Evolutionary conservation across 1,140 invertebrate species (phyloP), one percentile per base, ranked within the genome.

Genomic region (Spodoptera frugiperda): DNA sequence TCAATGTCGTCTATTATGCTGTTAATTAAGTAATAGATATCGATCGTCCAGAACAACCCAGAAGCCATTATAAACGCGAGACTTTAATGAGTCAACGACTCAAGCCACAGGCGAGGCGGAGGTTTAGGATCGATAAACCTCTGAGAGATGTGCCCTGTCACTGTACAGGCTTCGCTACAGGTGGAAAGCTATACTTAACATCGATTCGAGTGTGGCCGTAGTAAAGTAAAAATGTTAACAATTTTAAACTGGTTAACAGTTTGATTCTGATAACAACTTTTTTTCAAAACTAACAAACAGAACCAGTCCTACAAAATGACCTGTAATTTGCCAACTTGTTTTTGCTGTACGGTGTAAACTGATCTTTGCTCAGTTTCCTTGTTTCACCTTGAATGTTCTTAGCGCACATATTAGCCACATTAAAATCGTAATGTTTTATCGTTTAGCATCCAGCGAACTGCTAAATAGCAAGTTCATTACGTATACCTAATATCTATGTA

Each of bases 11-110:
- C 9, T 39, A 39, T 39, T 39, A 39, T 39, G 33, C 33, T 30
- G 21, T 57, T 57, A 59, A 59, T 59, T 59, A 59, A 59, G 55
- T 59, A 59, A 59, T 59, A n/a, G n/a, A 25, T 59, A 59, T 61
- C n/a, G 33, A 61, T 15, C 57, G 57, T 10, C 30, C 33, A 39
- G 33, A 39, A 39, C 33, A 39, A 8, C 33, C 33, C 44, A 65
- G 44, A 65, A 65, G 61, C 61, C 61, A 65, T 59, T 59, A 33
- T 33, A 39, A 33, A 48, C 14, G 61, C 61, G 61, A 49, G 61
- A 48, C 9, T 25, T 65, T 48, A 48, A 65, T 65, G 61, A 48
- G 39, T 65, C 61, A 48, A 65, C 17, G 61, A 65, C 39, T 65
- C 44, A 65, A 15, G n/a, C 57, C 14, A 39, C 33, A 39, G 6